These are phyloP conservation scores for Valencia hispanica DNA, from an alignment of 2,797 vertebrate genomes.

Conservation along the genomic window DNA sequence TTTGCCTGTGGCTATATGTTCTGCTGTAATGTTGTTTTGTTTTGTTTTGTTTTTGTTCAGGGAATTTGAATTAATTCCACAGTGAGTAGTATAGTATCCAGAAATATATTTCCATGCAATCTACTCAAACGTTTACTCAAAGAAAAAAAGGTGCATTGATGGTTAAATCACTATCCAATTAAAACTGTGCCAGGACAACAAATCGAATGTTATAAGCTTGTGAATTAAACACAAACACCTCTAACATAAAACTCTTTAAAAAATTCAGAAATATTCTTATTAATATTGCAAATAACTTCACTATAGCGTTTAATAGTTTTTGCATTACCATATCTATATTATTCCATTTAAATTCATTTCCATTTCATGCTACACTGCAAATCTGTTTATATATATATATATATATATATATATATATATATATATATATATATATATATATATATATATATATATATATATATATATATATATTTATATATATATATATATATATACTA, in stretches of 20 bases:
- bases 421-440: too few species aligned
- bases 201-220: neutral
- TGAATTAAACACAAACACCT: neutral
- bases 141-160: neutral
- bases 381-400: neutral
- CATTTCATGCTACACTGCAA: neutral
- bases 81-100: neutral
- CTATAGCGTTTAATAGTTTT: neutral
- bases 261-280: neutral
- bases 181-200: neutral
- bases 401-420: too few species aligned
- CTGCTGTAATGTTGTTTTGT: neutral
- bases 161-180: neutral
- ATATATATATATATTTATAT: too few species aligned
- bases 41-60: slow-evolving; percentile 12
- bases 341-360: neutral
- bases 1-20: slow-evolving; percentile 4
- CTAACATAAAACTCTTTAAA: neutral
- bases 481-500: too few species aligned
- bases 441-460: too few species aligned
- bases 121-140: neutral
- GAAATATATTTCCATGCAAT: neutral
- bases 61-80: neutral
- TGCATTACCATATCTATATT: neutral
- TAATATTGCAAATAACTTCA: neutral